phyloP scores from a whole-genome alignment of 2,888 invertebrate genomes.

The Liopterus haemorrhoidalis region DNA sequence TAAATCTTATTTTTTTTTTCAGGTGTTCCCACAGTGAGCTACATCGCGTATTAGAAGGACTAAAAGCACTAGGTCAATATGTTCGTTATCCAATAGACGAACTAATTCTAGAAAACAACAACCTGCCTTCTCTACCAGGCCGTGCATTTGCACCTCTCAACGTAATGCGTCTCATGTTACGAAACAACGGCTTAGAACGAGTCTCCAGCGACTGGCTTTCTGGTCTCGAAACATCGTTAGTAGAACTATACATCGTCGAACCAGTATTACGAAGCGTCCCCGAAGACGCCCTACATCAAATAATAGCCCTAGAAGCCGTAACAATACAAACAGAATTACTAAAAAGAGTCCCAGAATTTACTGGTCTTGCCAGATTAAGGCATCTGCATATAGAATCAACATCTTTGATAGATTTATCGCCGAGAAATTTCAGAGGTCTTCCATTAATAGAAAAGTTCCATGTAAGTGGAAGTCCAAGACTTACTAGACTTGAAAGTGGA shows the following conservation, averaged over 20 bases:
- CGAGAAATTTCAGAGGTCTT: conserved; percentile 64
- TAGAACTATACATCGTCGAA: conserved; percentile 81
- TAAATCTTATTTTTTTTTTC: conserved; percentile 34
- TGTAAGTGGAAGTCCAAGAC: conserved; percentile 61
- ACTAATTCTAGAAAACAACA: conserved; percentile 80
- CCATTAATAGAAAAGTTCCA: conserved; percentile 69
- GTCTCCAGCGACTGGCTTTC: conserved; percentile 76
- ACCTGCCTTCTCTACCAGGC: conserved; percentile 77
- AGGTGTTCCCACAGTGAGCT: conserved; percentile 92
- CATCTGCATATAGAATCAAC: conserved; percentile 69
- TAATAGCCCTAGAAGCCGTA: conserved; percentile 73
- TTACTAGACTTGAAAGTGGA: conserved; percentile 66
- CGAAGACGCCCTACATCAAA: conserved; percentile 66
- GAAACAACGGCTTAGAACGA: conserved; percentile 76
- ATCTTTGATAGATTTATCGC: conserved; percentile 59
- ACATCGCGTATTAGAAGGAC: conserved; percentile 66
- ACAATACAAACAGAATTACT: conserved; percentile 73
- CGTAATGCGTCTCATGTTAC: conserved; percentile 72
- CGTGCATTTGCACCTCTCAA: conserved; percentile 70
- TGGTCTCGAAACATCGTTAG: conserved; percentile 66
- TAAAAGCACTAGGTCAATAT: conserved; percentile 62
- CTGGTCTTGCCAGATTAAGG: conserved; percentile 62
- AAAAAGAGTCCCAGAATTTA: conserved; percentile 68
- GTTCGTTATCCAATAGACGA: conserved; percentile 73
- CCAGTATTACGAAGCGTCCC: conserved; percentile 73